Base-by-base conservation (phyloP, 2,888 invertebrate species). In the Timema cristinae region DNA sequence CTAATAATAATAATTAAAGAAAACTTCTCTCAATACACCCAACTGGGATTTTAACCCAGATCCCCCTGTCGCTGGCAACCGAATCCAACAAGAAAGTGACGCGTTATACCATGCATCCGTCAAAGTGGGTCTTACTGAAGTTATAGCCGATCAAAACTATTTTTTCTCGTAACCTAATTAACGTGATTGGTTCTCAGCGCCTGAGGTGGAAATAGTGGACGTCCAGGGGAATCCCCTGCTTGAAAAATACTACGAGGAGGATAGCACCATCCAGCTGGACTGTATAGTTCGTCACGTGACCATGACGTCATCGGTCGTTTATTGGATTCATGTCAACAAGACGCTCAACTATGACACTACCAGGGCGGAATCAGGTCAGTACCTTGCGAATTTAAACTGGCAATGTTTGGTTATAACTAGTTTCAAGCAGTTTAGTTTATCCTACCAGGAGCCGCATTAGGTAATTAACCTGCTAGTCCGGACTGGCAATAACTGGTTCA, bases 121-220 rank as follows among this genome's bases (percentile, higher is more conserved):
- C 32, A 1, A 32, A 32, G 32, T 32, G 32, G 32, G 32, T 32
- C 32, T 32, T 32, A 32, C 32, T 32, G 32, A 32, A 32, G 32
- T 32, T 32, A 32, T 32, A 32, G 1, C 32, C 32, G 32, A 32
- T 32, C 4, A 32, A 32, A 32, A 32, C 32, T n/a, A n/a, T n/a
- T n/a, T 32, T 32, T 32, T 32, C 32, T 32, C 32, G 2, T 32
- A 32, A 32, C 32, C 32, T 32, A 32, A 32, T 32, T 32, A 32
- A 32, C 32, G 32, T 32, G 32, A 32, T 32, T 32, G 32, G 32
- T 32, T 32, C 32, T 1, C 82, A 90, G 90, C 89, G 15, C 90
- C 90, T 16, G 89, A 89, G 83, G 89, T 90, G 15, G 86, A 87
- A 83, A 89, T 90, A 76, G 87, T 89, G 9, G 90, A 90, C 78